Conservation (phyloP, 2,888 invertebrate species). For the Cryptus viduatorius region DNA sequence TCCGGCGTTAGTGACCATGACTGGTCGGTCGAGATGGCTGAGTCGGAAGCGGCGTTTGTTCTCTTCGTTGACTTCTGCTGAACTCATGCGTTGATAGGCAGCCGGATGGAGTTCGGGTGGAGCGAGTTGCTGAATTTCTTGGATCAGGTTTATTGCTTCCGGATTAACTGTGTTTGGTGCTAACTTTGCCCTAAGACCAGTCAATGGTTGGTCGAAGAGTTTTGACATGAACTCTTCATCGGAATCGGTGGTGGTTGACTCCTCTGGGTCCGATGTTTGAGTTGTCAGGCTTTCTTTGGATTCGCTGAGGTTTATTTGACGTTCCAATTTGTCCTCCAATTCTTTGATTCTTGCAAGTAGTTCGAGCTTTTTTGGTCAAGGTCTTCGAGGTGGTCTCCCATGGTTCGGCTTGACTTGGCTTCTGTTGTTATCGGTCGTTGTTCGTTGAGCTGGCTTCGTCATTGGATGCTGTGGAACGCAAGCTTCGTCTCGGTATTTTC, state of each 20-base stretch:
- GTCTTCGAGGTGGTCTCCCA: constrained; percentile 9
- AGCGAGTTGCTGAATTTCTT: background rate
- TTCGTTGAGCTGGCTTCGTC: background rate
- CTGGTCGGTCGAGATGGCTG: background rate
- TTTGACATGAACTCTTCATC: background rate
- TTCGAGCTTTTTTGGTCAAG: constrained; percentile 13
- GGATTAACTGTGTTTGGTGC: background rate
- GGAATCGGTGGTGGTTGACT: background rate
- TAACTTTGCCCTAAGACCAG: background rate
- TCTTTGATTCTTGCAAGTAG: constrained; percentile 1
- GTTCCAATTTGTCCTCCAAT: background rate
- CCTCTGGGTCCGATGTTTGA: background rate
- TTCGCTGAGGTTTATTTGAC: background rate
- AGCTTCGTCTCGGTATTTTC: constrained; percentile 55
- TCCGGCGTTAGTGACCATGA: background rate
- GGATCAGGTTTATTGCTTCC: background rate
- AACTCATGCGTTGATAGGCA: background rate
- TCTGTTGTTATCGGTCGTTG: background rate
- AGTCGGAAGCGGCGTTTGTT: background rate
- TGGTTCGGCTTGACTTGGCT: background rate
- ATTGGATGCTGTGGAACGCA: background rate
- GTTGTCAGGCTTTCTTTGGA: background rate
- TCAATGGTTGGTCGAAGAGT: background rate
- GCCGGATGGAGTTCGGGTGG: background rate
- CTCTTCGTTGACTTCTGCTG: background rate